Evolutionary conservation across 1,140 invertebrate genomes (phyloP), one percentile per base, ranked within the genome.

Genomic region (Drosophila triauraria): DNA sequence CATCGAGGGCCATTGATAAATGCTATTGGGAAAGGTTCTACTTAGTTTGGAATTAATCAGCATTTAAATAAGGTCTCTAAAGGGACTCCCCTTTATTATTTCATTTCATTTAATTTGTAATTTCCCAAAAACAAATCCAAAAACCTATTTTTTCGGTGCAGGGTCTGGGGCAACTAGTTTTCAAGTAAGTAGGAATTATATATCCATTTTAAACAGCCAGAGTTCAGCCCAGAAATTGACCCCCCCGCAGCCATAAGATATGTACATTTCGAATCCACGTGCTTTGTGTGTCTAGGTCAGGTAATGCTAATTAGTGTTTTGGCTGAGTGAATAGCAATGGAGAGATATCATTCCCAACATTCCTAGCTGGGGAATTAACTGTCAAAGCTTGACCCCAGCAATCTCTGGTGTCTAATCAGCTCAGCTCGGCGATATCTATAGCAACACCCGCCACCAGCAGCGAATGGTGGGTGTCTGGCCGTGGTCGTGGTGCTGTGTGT

Each of bases 401-500:
- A 20, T 17, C 27, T 35, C 2, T 13, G 5, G 40, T 20, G 13
- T 42, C 30, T 61, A 62, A 44, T 65, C 56, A 65, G 56, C 30
- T 23, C 12, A 25, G 38, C 35, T 35, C 27, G 17, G 32, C 30
- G 25, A 57, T 64, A 64, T 43, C 61, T 62, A 23, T 15, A 43
- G 47, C 30, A 57, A 50, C 54, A 51, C 13, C 71, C 54, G 46
- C 44, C 47, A 30, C 30, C 44, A 63, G 35, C 65, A 3, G 20
- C 25, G 59, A 59, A 32, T 59, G 47, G 75, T 62, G 50, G 56
- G 59, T 51, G 72, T 65, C 32, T 68, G 59, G 48, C 43, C 61
- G 68, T 71, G 76, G 75, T 64, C 61, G 32, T 30, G 4, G 27
- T 30, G 56, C 67, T 57, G 61, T 80, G 56, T 65, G 70, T 12